Evolutionary conservation across 1,140 invertebrate genomes (phyloP), one percentile per base, ranked within the genome.

Genomic region (Drosophila sucinea): DNA sequence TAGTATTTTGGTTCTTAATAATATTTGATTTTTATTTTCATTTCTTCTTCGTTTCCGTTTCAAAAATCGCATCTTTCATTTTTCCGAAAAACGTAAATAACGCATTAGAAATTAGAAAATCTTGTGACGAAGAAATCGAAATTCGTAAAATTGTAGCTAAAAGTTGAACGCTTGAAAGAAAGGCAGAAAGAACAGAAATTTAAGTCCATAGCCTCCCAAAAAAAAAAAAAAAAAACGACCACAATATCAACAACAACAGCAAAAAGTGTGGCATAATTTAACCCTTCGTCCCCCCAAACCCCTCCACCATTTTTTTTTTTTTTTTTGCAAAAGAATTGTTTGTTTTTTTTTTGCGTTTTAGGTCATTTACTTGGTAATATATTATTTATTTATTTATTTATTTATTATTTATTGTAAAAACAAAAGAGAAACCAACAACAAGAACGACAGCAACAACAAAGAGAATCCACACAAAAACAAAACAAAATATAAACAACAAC

Each of bases 331-430:
- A 47, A 81, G 67, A 56, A 79, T 73, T 79, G 76, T 87, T 79
- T 82, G 75, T 73, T 86, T 76, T 77, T 76, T 76, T 70, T 87
- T 86, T 86, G 84, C 84, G 80, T 87, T 89, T 86, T 89, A 89
- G 81, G 74, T 78, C 81, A 85, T 77, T 81, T 89, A 90, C 71
- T 91, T 75, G 87, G 77, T 90, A 87, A 87, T 81, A 87, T 83
- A 85, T 70, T 82, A 80, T 78, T 90, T 90, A 90, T 90, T 90
- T 90, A 90, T 87, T 90, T 85, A 81, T 85, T 84, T 83, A 85
- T 85, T 86, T 86, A 86, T 85, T 85, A 80, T 78, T 89, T 87
- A 83, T 89, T 90, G 78, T 84, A 87, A 85, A 87, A 73, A 86
- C 56, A 81, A 81, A 80, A 87, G 78, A 87, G 71, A 86, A 55